Percentiles rank a stretch among this genome's conserved stretches.
These are phyloP conservation scores for Mythimna vitellina DNA, from an alignment of 2,888 invertebrate genomes.

Conservation along the genomic window DNA sequence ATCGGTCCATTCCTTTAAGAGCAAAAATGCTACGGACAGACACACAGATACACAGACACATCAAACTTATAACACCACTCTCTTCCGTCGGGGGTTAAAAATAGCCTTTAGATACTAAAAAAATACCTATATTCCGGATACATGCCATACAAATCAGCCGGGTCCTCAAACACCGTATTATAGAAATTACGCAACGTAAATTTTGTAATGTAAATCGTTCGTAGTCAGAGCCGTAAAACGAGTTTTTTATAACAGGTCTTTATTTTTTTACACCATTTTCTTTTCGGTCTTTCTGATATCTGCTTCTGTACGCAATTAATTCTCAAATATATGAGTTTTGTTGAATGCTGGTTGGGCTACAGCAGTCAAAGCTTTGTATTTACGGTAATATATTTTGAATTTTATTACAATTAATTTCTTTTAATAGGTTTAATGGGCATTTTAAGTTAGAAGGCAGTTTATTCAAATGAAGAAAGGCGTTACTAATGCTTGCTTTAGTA, in stretches of 20 bases:
- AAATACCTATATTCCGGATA: neutral
- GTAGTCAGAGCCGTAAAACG: conserved; percentile 44
- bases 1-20: too few relatives aligned
- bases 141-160: neutral
- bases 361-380: conserved; percentile 18
- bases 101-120: neutral
- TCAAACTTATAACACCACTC: too few relatives aligned
- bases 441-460: conserved; percentile 6
- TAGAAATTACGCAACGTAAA: conserved; percentile 46
- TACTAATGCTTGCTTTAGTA: conserved; percentile 1
- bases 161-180: conserved; percentile 18
- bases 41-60: too few relatives aligned
- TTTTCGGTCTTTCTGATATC: conserved; percentile 28
- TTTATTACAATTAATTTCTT: conserved; percentile 15
- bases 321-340: conserved; percentile 36
- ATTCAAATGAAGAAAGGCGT: conserved; percentile 13
- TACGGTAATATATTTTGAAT: conserved; percentile 19
- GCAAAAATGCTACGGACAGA: too few relatives aligned
- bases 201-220: conserved; percentile 45
- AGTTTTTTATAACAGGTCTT: conserved; percentile 50
- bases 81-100: too few relatives aligned
- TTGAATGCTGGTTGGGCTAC: conserved; percentile 23
- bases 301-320: conserved; percentile 31
- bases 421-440: conserved; percentile 18
- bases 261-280: conserved; percentile 24